Percentiles rank a stretch among this genome's conserved stretches.
These are phyloP conservation scores for Dynastes tityus DNA, from an alignment of 2,888 invertebrate species.

Conservation along the genomic window DNA sequence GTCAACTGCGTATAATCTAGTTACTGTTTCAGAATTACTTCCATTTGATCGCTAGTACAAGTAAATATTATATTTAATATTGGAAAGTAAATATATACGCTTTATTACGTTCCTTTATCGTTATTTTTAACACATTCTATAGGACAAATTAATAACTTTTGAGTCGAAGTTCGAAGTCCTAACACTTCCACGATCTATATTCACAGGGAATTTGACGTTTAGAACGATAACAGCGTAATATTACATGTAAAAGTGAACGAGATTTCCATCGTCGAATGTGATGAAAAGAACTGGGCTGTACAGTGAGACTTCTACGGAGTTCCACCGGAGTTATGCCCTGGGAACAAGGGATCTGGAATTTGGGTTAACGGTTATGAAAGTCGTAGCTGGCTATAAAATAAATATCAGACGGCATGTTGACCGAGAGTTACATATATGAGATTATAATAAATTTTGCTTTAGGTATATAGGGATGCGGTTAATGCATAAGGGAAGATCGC, in stretches of 20 bases:
- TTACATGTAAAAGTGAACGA: constrained; percentile 39
- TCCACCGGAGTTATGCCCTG: constrained; percentile 32
- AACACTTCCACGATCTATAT: constrained; percentile 18
- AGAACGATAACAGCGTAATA: constrained; percentile 26
- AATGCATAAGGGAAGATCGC: constrained; percentile 16
- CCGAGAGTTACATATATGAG: constrained; percentile 45
- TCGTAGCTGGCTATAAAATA: constrained; percentile 46
- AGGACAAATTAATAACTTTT: constrained; percentile 19
- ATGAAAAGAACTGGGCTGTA: constrained; percentile 31
- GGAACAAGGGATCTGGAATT: constrained; percentile 44
- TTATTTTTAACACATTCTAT: not conserved
- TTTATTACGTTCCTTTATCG: not conserved
- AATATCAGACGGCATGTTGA: constrained; percentile 46
- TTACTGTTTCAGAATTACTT: no score
- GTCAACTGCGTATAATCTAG: no score
- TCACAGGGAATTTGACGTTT: constrained; percentile 21
- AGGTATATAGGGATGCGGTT: constrained; percentile 24
- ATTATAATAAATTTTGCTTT: constrained; percentile 45
- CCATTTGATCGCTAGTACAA: no score
- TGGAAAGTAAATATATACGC: not conserved
- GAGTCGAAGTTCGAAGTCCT: constrained; percentile 9
- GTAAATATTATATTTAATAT: no score
- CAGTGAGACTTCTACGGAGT: constrained; percentile 38
- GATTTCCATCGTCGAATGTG: constrained; percentile 36
- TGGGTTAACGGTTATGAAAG: constrained; percentile 46